Percentiles rank a stretch among this genome's conserved stretches.
Evolutionary conservation across 2,113 vertebrate species (phyloP).

Genomic region (Campylomormyrus numenius): DNA sequence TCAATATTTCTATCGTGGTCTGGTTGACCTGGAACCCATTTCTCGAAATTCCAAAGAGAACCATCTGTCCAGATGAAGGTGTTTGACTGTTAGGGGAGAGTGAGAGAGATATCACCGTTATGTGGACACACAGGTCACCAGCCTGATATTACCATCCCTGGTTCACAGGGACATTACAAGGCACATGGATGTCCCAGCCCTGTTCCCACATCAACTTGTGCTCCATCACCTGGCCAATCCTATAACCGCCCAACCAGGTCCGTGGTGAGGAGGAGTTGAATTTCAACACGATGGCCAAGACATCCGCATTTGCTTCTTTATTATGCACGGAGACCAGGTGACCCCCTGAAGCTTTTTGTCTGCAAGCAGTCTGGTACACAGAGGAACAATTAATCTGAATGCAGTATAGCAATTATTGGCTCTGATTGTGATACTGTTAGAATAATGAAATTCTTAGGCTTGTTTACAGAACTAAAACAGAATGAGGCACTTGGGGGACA

Average conservation of each 20-base stretch:
- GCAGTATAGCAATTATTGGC: not conserved
- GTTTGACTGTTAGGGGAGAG: not conserved
- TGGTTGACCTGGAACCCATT: constrained; percentile 5
- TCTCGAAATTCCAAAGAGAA: not conserved
- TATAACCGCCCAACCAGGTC: constrained; percentile 8
- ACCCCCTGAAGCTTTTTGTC: not conserved
- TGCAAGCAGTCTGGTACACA: constrained; percentile 9
- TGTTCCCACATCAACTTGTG: not conserved
- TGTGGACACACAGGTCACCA: not conserved
- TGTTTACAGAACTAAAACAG: not conserved
- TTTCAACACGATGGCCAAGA: constrained; percentile 10
- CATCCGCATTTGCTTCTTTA: not conserved
- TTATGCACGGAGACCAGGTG: constrained; percentile 24
- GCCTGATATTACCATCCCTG: too few species aligned
- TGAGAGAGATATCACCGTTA: not conserved
- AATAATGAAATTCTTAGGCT: not conserved
- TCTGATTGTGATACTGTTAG: not conserved
- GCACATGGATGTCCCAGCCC: too few species aligned
- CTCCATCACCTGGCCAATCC: not conserved
- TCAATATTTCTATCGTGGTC: not conserved
- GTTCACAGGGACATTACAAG: too few species aligned
- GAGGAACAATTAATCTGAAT: not conserved
- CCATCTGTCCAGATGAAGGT: constrained; percentile 14
- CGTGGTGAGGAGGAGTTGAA: not conserved
- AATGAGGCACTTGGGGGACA: not conserved